A percentile compares a stretch with the other conserved stretches of the same genome.
Evolutionary conservation across 2,888 invertebrate genomes (phyloP).

Genomic region (Lasioglossum zephyrum): DNA sequence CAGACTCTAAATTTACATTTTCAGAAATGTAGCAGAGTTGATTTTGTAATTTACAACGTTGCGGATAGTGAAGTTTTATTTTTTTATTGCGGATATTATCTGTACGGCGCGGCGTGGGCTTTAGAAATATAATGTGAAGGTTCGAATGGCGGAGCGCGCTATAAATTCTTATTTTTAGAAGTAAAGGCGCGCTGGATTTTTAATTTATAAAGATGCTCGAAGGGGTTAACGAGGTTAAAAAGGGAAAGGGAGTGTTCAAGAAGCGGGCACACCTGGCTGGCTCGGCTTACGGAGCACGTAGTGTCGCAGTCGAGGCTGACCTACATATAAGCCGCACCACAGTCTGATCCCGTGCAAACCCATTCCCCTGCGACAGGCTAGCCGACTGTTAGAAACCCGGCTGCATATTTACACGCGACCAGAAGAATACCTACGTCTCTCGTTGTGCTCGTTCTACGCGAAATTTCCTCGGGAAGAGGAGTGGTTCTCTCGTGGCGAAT

Average conservation of each 20-base stretch:
- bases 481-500: not conserved
- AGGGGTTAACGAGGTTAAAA: not conserved
- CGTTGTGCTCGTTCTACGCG: not conserved
- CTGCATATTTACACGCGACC: slow-evolving; percentile 38
- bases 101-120: not conserved
- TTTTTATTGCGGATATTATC: not conserved
- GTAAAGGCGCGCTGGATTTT: not conserved
- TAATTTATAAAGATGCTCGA: slow-evolving; percentile 7
- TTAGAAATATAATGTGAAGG: not conserved
- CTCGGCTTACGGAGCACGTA: slow-evolving; percentile 78
- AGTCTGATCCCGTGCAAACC: slow-evolving; percentile 64
- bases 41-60: not conserved
- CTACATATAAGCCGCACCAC: slow-evolving; percentile 78
- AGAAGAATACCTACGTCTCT: not conserved
- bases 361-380: slow-evolving; percentile 54
- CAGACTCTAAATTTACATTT: not conserved
- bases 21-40: not conserved
- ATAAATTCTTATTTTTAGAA: not conserved
- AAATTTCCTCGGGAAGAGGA: not conserved
- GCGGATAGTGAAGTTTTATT: not conserved
- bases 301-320: slow-evolving; percentile 81
- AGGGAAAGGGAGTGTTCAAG: slow-evolving; percentile 4
- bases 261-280: slow-evolving; percentile 62
- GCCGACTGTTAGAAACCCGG: slow-evolving; percentile 46
- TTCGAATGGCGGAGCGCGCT: not conserved